phyloP scores from a whole-genome alignment of 2,888 invertebrate genomes.

The Galerucella nymphaeae region DNA sequence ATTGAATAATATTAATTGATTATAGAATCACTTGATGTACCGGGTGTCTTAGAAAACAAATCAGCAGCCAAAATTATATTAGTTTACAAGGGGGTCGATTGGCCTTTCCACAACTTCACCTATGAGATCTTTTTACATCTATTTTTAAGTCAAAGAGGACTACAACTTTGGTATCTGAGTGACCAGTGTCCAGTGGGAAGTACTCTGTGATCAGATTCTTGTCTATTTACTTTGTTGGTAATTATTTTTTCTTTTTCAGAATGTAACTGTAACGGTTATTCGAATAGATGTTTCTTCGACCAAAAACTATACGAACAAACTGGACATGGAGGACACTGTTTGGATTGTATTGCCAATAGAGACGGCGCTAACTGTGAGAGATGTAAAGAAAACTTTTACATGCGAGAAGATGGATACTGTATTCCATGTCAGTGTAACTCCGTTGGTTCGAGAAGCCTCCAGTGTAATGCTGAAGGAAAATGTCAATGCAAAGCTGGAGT shows the following conservation, averaged over 20 bases:
- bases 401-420: conserved; percentile 83
- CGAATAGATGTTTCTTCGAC: conserved; percentile 96
- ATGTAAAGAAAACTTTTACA: conserved; percentile 92
- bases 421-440: conserved; percentile 92
- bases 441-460: conserved; percentile 89
- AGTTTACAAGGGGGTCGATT: no score
- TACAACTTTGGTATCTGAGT: no score
- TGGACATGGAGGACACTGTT: conserved; percentile 97
- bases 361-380: conserved; percentile 96
- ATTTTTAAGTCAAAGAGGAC: no score
- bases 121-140: no score
- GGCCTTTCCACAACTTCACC: no score
- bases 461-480: conserved; percentile 92
- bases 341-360: conserved; percentile 92
- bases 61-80: no score
- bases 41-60: no score
- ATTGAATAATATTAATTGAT: not conserved
- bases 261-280: conserved; percentile 95
- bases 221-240: not conserved
- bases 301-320: conserved; percentile 88
- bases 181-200: no score
- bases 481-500: conserved; percentile 95
- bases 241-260: conserved; percentile 70
- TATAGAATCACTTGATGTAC: not conserved
- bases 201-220: no score